These are phyloP conservation scores for Speoplatyrhinus poulsoni DNA, from an alignment of 2,113 vertebrate genomes.

Conservation along the genomic window DNA sequence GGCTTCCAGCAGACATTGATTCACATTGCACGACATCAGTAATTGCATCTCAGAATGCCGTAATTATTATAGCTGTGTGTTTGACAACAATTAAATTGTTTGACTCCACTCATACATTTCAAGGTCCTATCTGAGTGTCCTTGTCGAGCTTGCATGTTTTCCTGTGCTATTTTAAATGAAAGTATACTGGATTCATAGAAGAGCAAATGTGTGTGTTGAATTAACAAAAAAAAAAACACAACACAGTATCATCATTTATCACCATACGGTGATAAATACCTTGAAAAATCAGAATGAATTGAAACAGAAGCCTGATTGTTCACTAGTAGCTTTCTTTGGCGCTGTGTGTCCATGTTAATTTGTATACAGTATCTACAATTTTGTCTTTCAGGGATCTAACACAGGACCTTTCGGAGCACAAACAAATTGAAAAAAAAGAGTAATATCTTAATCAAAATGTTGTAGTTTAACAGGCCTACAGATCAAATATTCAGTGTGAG, in stretches of 20 bases:
- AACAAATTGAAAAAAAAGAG: no score
- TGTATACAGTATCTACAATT: no score
- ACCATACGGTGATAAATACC: conserved; percentile 16
- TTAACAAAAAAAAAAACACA: neutral
- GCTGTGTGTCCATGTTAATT: no score
- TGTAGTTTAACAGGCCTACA: no score
- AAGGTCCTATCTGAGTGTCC: neutral
- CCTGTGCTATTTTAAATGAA: conserved; percentile 12
- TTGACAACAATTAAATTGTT: neutral
- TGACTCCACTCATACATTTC: conserved; percentile 11
- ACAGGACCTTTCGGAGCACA: no score
- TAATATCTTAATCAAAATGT: no score
- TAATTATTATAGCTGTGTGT: conserved; percentile 15
- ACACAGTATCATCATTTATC: neutral
- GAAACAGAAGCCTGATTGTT: no score
- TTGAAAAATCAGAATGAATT: no score
- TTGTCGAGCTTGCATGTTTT: conserved; percentile 19
- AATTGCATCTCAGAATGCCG: conserved; percentile 15
- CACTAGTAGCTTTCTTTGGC: no score
- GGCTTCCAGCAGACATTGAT: neutral
- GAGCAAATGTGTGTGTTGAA: conserved; percentile 17
- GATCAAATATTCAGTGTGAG: no score
- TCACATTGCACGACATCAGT: neutral
- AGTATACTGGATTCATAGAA: conserved; percentile 7
- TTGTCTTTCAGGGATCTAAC: no score